These are phyloP conservation scores for Acridotheres tristis DNA, from an alignment of 2,797 vertebrate species.

Conservation along the genomic window DNA sequence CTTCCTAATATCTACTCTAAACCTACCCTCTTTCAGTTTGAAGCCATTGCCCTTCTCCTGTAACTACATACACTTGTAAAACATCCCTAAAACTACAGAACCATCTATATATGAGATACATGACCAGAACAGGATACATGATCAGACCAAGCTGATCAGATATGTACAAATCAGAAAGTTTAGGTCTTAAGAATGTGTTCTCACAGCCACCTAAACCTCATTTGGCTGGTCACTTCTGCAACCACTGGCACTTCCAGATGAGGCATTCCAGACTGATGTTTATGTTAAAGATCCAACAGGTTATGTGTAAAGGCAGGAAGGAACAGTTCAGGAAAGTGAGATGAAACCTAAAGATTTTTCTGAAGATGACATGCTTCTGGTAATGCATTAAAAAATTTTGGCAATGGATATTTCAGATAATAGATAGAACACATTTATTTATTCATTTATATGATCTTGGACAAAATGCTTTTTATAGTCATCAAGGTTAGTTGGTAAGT, in stretches of 20 bases:
- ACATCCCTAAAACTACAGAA: background rate
- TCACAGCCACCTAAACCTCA: background rate
- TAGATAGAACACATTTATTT: background rate
- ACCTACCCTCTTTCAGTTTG: background rate
- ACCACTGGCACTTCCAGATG: background rate
- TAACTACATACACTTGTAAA: background rate
- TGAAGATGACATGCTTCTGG: background rate
- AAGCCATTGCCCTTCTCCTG: background rate
- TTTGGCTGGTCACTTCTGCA: background rate
- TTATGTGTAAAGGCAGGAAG: background rate
- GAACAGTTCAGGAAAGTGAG: background rate
- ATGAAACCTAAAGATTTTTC: background rate
- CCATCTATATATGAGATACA: background rate
- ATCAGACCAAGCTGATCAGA: background rate
- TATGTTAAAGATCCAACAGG: background rate
- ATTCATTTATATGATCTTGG: background rate
- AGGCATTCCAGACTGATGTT: background rate
- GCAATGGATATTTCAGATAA: background rate
- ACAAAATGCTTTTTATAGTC: background rate
- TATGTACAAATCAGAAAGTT: background rate
- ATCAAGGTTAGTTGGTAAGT: background rate
- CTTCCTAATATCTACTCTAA: background rate
- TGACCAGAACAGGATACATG: background rate
- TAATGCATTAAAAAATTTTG: background rate
- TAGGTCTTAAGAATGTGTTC: background rate